Evolutionary conservation across 2,113 vertebrate species (phyloP).

Genomic region (Carassius auratus): DNA sequence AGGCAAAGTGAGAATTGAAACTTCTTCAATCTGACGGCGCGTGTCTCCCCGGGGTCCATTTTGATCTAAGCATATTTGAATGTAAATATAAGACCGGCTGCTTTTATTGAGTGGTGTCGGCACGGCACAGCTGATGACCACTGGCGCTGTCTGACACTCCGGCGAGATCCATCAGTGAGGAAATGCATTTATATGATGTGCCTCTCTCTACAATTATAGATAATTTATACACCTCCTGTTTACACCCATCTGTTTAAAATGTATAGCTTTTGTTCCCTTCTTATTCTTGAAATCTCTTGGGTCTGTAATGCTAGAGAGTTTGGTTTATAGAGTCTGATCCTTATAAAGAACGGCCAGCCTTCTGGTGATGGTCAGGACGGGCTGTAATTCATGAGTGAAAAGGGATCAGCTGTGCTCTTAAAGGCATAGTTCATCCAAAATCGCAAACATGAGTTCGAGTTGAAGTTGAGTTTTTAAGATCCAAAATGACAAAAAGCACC

Average conservation of each 20-base stretch:
- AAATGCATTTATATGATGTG: constrained; percentile 30
- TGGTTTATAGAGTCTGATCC: background rate
- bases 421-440: background rate
- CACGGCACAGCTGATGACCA: constrained; percentile 59
- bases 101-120: constrained; percentile 65
- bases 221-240: constrained; percentile 27
- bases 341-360: background rate
- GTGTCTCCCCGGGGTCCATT: constrained; percentile 68
- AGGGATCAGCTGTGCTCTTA: background rate
- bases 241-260: constrained; percentile 36
- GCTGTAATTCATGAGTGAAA: background rate
- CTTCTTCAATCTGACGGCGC: constrained; percentile 66
- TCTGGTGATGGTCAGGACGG: constrained; percentile 1
- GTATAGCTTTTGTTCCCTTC: constrained; percentile 33
- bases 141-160: constrained; percentile 48
- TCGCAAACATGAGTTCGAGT: too few relatives aligned
- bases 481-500: background rate
- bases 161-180: constrained; percentile 43
- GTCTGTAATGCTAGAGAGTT: constrained; percentile 11
- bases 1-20: constrained; percentile 53
- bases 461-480: background rate
- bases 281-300: constrained; percentile 24
- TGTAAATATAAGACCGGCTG: constrained; percentile 67
- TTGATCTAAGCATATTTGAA: constrained; percentile 69
- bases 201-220: constrained; percentile 31